Evolutionary conservation across 2,888 invertebrate genomes (phyloP), one percentile per base, ranked within the genome.

Genomic region (Drosophila limbata): DNA sequence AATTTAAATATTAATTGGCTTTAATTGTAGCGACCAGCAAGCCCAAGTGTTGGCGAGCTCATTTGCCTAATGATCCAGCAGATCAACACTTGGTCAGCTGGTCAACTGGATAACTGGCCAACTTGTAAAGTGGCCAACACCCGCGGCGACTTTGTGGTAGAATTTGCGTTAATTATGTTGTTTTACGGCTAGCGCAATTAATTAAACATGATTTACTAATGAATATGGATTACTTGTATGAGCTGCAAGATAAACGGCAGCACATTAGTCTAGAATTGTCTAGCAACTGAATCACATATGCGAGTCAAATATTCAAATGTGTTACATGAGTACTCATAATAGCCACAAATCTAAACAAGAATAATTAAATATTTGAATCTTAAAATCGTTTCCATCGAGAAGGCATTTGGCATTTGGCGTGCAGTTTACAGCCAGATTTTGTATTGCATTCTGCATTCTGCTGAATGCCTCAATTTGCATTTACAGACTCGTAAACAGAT

Each of bases 121-220:
- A 31, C 33, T 31, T 15, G 47, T 53, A 42, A 69, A 55, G 59
- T 74, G 60, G 40, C 50, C 52, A 73, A 65, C 75, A 64, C 61
- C 62, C 53, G 47, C 72, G 25, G 64, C 59, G 50, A 56, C 45
- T 56, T 48, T 61, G 65, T 59, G 40, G 64, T 63, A 69, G 76
- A 69, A 76, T 64, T 74, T 44, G 61, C 59, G 45, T 68, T 88
- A 86, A 86, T 86, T 86, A 89, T 86, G 86, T 83, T 86, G 89
- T 86, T 89, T 81, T 68, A 85, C 78, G 75, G 73, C 76, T 63
- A 73, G 51, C 50, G 79, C 73, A 81, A 85, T 89, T 85, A 84
- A 86, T 89, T 84, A 73, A 79, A 82, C 85, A 86, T 88, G 83
- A 82, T 79, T 85, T 76, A 65, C 75, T 64, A 64, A 79, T 79